Conservation (phyloP, 2,797 vertebrate genomes). For the Sebastes oblongus region DNA sequence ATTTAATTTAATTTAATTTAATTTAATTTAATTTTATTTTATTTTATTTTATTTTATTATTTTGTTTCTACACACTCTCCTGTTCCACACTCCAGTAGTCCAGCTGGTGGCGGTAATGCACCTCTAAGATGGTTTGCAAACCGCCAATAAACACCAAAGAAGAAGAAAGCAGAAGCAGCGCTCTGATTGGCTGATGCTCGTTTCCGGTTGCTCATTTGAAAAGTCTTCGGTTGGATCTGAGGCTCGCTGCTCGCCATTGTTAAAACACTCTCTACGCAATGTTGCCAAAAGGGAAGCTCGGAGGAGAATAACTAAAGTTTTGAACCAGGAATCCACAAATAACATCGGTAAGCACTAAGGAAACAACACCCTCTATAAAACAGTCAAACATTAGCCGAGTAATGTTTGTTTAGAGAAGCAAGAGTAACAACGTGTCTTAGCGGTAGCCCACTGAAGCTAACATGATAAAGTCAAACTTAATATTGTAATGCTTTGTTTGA, state of each 20-base stretch:
- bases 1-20: too few relatives aligned
- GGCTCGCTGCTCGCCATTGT: conserved; percentile 31
- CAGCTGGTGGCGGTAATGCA: too few relatives aligned
- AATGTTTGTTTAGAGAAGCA: fast-evolving
- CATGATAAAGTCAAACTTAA: fast-evolving
- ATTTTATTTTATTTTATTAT: too few relatives aligned
- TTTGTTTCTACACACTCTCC: too few relatives aligned
- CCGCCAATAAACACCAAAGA: too few relatives aligned
- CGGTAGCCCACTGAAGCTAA: background rate
- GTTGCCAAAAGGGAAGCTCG: background rate
- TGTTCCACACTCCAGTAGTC: too few relatives aligned
- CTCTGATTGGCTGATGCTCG: conserved; percentile 59
- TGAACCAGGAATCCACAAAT: fast-evolving
- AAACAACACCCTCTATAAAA: fast-evolving
- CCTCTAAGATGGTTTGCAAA: too few relatives aligned
- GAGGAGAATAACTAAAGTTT: background rate
- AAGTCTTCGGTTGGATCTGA: conserved; percentile 37
- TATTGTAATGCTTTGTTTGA: fast-evolving
- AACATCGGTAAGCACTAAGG: conserved; percentile 31
- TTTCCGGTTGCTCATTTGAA: conserved; percentile 71
- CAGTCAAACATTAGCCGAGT: background rate
- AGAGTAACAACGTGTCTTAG: too few relatives aligned
- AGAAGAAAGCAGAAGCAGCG: too few relatives aligned
- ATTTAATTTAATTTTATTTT: too few relatives aligned
- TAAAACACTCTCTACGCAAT: conserved; percentile 14